phyloP scores from a whole-genome alignment of 2,113 vertebrate species.

The Balaenoptera acutorostrata region DNA sequence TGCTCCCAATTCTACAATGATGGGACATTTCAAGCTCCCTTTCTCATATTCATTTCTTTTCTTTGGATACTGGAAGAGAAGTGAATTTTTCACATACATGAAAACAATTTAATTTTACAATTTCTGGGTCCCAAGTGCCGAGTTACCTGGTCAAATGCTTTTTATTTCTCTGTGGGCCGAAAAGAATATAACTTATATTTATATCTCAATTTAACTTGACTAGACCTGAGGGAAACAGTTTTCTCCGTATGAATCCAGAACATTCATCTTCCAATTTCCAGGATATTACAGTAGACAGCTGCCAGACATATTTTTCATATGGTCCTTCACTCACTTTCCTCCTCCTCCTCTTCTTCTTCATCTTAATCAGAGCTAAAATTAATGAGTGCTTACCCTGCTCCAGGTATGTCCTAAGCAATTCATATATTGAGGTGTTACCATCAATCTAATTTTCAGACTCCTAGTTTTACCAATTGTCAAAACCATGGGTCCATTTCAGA shows the following conservation, averaged over 20 bases:
- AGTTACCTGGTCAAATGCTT: slow-evolving; percentile 2
- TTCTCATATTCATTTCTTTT: neutral
- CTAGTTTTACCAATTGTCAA: neutral
- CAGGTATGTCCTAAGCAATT: neutral
- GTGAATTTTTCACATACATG: slow-evolving; percentile 2
- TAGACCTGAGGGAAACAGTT: neutral
- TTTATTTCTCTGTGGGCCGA: neutral
- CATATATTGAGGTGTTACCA: neutral
- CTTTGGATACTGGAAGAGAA: neutral
- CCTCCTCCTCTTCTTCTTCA: neutral
- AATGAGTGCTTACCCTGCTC: neutral
- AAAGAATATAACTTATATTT: neutral
- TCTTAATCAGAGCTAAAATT: neutral
- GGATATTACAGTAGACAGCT: neutral
- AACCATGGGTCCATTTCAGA: neutral
- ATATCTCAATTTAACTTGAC: slow-evolving; percentile 1
- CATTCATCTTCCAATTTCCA: neutral
- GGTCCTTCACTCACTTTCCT: neutral
- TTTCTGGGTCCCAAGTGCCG: neutral
- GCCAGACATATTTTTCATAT: neutral
- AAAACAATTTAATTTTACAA: slow-evolving; percentile 27
- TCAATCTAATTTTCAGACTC: neutral
- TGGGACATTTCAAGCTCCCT: neutral
- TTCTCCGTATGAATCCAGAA: neutral
- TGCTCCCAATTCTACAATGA: neutral